A percentile compares a stretch with the other conserved stretches of the same genome.
These are phyloP conservation scores for Tragulus kanchil DNA, from an alignment of 2,113 vertebrate genomes.

Conservation along the genomic window DNA sequence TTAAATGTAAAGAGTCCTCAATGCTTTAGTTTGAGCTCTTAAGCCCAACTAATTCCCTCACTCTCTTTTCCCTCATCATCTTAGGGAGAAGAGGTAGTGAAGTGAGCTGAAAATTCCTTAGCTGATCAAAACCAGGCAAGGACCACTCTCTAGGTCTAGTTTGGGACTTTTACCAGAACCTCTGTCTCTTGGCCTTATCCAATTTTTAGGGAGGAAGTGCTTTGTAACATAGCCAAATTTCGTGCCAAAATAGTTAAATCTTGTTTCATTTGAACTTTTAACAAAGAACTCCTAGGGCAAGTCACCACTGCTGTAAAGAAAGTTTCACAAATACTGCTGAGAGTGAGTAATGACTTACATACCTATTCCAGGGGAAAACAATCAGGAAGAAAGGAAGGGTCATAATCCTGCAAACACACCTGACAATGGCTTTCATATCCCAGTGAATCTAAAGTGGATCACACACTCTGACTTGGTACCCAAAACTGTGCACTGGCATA, in stretches of 20 bases:
- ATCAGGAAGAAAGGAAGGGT: not conserved
- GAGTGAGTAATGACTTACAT: not conserved
- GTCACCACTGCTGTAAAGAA: not conserved
- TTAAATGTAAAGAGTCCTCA: not conserved
- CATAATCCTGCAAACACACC: not conserved
- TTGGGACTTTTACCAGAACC: not conserved
- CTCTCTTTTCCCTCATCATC: not conserved
- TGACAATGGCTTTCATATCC: not conserved
- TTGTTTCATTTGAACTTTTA: slow-evolving; percentile 35
- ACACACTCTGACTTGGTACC: not conserved
- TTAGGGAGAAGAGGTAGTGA: not conserved
- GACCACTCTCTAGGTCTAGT: not conserved
- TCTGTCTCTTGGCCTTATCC: not conserved
- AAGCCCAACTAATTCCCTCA: not conserved
- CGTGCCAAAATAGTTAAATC: not conserved
- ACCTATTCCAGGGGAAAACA: not conserved
- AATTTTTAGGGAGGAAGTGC: not conserved
- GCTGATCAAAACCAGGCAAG: not conserved
- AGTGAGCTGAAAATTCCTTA: not conserved
- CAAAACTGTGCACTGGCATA: not conserved
- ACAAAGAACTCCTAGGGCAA: not conserved
- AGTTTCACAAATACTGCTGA: not conserved
- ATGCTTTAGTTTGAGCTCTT: not conserved
- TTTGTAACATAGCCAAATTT: not conserved
- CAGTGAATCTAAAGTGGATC: not conserved